phyloP scores from a whole-genome alignment of 2,797 vertebrate genomes.

The Phylloscopus collybita region DNA sequence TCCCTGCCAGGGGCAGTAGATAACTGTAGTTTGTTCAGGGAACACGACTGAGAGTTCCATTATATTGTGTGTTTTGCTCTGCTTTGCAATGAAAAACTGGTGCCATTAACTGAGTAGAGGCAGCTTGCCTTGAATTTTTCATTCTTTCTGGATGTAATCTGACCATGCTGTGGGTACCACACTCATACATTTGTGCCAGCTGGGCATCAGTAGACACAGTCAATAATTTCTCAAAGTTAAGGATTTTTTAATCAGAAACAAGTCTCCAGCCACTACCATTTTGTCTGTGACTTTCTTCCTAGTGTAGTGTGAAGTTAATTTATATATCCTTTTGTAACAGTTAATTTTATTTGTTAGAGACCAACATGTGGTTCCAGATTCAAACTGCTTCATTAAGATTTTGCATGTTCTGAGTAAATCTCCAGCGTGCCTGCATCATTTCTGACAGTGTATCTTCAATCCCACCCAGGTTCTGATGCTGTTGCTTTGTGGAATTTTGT shows the following conservation, averaged over 20 bases:
- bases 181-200: neutral
- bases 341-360: neutral
- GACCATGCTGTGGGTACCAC: neutral
- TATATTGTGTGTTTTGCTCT: neutral
- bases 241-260: neutral
- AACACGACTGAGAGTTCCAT: neutral
- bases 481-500: neutral
- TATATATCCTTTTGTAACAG: neutral
- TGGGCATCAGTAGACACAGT: neutral
- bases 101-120: neutral
- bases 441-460: neutral
- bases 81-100: neutral
- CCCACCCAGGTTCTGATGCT: neutral
- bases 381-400: neutral
- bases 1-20: neutral
- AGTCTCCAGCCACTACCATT: neutral
- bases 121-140: neutral
- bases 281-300: neutral
- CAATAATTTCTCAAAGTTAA: neutral
- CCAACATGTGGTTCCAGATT: neutral
- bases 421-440: rapidly evolving
- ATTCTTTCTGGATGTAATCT: neutral
- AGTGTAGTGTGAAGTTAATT: neutral
- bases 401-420: neutral
- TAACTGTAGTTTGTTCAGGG: neutral